Base-by-base conservation (phyloP, 2,888 invertebrate genomes). In the Nephrotoma flavescens region DNA sequence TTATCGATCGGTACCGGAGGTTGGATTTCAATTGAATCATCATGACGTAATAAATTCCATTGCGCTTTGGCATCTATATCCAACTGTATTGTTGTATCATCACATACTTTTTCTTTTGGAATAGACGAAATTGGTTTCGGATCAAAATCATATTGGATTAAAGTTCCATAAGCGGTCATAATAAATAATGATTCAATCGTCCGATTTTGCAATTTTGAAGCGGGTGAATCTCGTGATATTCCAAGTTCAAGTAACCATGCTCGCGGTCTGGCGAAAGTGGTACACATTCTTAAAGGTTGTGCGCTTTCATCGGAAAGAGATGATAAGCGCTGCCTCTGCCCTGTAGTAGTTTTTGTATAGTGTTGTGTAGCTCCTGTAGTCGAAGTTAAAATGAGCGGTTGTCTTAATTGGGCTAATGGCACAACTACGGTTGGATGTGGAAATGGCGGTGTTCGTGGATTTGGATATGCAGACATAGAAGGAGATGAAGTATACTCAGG, bases 391-490 rank as follows among this genome's bases (percentile, higher is more conserved):
- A 89, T 90, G 44, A 92, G 92, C 0, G 94, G 94, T 89, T 96
- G 96, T 83, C 97, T 94, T 88, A 98, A 94, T 92, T 98, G 98
- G 0, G 97, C 97, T 88, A 98, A 92, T 1, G 98, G 97, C 89
- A 94, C 92, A 83, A 96, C 92, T 41, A 95, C 94, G 31, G 95
- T 94, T 12, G 98, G 98, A 90, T 96, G 95, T 11, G 98, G 97
- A 92, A 96, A 98, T 6, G 98, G 98, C 86, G 98, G 97, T 90
- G 97, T 93, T 45, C 98, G 94, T 11, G 98, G 97, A 93, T 98
- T 98, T 86, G 95, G 95, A 92, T 94, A 96, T 90, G 96, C 93
- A 88, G 94, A 94, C 45, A 92, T 90, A 5, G 90, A 90, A 87
- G 91, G 88, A 90, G 90, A 89, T 89, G 92, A 90, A 88, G 90